Base-by-base conservation (phyloP, 2,113 vertebrate genomes). In the Zingel zingel region DNA sequence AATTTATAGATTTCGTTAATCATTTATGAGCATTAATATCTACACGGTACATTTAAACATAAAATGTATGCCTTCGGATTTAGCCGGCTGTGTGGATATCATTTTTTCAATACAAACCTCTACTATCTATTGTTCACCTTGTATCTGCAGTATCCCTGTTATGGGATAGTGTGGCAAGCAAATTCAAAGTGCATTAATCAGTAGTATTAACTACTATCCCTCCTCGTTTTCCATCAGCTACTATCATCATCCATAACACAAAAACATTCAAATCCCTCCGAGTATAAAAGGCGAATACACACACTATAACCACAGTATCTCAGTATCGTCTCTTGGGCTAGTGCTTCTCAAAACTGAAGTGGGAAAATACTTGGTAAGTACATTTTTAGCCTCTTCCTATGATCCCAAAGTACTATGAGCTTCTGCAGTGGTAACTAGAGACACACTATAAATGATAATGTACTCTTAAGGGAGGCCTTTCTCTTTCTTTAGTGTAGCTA, bases 101-200 rank as follows among this genome's bases (percentile, higher is more conserved):
- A 10, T 11, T 8, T 73, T 83, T 45, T 54, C 47, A 7, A 9
- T 51, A 74, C 16, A 48, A 36, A 73, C 67, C 0, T 76, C 47
- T 62, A 30, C 72, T 56, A 62, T 51, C 19, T 47, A 36, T 51
- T 68, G 30, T 72, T 74, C 62, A 76, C 62, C 62, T 79, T 72
- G 14, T 57, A 25, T 82, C 51, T 79, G 57, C 25, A 74, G 27
- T 43, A 43, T 45, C 39, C 51, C 72, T 56, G 47, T 68, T 39
- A 33, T 63, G 58, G 71, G 83, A 25, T 48, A 68, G 36, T 43
- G 80, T 88, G 80, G 74, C 81, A 61, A 88, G 74, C 53, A 54
- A 84, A 86, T 83, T 83, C 84, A 94, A 95, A 91, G 93, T 94
- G 93, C 94, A 87, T 87, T 88, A 85, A 88, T 93, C 91, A 93